These are phyloP conservation scores for Amphiprion clarkii DNA, from an alignment of 2,797 vertebrate species.

Conservation along the genomic window DNA sequence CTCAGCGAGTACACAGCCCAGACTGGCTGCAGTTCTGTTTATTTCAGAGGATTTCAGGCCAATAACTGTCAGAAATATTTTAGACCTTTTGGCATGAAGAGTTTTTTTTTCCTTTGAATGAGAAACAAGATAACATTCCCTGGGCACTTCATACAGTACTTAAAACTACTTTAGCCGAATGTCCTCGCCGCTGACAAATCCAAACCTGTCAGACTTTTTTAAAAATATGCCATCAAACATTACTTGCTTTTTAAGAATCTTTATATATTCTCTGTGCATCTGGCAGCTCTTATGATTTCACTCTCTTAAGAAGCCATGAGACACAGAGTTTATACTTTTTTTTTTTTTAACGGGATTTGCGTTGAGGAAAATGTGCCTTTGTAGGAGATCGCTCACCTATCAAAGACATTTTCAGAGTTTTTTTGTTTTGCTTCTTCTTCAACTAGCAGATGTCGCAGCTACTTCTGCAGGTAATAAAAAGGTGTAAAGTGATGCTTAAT, in stretches of 20 bases:
- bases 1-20: slow-evolving; percentile 4
- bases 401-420: too few relatives aligned
- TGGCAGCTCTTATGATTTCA: slow-evolving; percentile 23
- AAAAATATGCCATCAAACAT: slow-evolving; percentile 35
- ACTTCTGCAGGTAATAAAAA: background rate
- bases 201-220: slow-evolving; percentile 18
- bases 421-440: slow-evolving; percentile 5
- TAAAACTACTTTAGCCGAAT: slow-evolving; percentile 32
- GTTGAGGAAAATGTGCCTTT: slow-evolving; percentile 19
- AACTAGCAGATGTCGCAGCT: background rate
- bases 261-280: slow-evolving; percentile 18
- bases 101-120: slow-evolving; percentile 4
- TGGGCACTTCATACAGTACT: slow-evolving; percentile 6
- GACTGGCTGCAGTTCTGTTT: slow-evolving; percentile 14
- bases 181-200: slow-evolving; percentile 11
- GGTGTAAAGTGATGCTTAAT: background rate
- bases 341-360: background rate
- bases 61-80: slow-evolving; percentile 21
- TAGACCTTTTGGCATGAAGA: slow-evolving; percentile 12
- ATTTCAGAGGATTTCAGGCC: slow-evolving; percentile 33
- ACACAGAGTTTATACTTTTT: too few relatives aligned
- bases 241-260: slow-evolving; percentile 20
- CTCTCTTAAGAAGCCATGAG: slow-evolving; percentile 11
- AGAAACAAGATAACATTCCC: slow-evolving; percentile 18
- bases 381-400: background rate